These are phyloP conservation scores for Campoplex nolae DNA, from an alignment of 2,888 invertebrate species.

Conservation along the genomic window DNA sequence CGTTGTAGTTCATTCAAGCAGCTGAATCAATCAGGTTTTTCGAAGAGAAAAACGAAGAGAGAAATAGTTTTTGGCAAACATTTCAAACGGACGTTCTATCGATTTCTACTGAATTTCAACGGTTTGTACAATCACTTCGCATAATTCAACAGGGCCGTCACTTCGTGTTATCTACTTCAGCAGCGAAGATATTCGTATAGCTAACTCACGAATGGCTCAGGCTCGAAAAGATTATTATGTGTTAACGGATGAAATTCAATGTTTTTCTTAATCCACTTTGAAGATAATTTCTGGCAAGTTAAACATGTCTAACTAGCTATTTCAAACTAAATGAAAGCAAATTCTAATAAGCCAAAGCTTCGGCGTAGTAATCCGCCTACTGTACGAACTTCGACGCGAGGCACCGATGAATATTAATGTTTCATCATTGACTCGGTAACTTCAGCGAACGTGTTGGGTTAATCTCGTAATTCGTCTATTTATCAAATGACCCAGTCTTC, in stretches of 20 bases:
- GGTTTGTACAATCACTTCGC: too few species aligned
- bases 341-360: not conserved
- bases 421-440: slow-evolving; percentile 7
- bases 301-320: not conserved
- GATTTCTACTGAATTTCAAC: too few species aligned
- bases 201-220: not conserved
- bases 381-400: not conserved
- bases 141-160: too few species aligned
- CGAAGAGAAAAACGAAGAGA: not conserved
- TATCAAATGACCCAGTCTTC: not conserved
- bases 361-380: not conserved
- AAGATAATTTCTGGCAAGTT: not conserved
- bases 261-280: not conserved
- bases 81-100: too few species aligned
- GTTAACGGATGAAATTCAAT: not conserved
- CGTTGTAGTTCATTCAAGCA: not conserved
- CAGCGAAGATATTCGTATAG: not conserved
- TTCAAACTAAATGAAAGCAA: not conserved
- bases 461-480: not conserved
- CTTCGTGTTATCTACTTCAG: not conserved
- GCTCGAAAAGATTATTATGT: not conserved
- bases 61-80: not conserved
- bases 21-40: not conserved
- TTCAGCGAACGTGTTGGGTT: not conserved
- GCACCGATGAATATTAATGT: not conserved